Evolutionary conservation across 2,888 invertebrate genomes (phyloP).

Genomic region (Lottia scabra): DNA sequence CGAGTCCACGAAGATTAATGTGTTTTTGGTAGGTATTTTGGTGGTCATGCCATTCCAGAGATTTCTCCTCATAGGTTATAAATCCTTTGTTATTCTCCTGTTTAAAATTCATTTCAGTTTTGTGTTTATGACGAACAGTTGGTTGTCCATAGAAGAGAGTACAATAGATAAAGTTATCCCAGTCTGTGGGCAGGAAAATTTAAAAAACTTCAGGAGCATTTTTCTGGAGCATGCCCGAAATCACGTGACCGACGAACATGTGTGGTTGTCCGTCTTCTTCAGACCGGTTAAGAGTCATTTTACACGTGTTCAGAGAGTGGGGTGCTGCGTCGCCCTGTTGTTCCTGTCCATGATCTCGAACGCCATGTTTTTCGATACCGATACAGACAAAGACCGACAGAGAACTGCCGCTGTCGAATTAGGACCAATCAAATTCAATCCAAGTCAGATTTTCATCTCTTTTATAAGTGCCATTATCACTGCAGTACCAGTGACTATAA

Average conservation of each 20-base stretch:
- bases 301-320: constrained; percentile 39
- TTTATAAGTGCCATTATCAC: constrained; percentile 39
- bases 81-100: too few relatives aligned
- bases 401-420: constrained; percentile 34
- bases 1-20: too few relatives aligned
- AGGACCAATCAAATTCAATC: constrained; percentile 41
- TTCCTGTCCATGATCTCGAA: constrained; percentile 47
- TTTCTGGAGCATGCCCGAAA: constrained; percentile 41
- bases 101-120: constrained; percentile 26
- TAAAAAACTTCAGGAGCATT: constrained; percentile 40
- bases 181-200: constrained; percentile 38
- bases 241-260: constrained; percentile 42
- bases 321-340: constrained; percentile 39
- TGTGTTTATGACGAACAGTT: constrained; percentile 39
- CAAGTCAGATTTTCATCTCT: constrained; percentile 39
- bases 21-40: too few relatives aligned
- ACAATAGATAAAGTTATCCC: constrained; percentile 40
- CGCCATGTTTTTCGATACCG: constrained; percentile 41
- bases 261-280: constrained; percentile 45
- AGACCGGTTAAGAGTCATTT: constrained; percentile 42
- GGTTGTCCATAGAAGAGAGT: constrained; percentile 42
- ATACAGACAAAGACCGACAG: constrained; percentile 30
- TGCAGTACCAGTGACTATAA: constrained; percentile 33
- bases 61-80: too few relatives aligned
- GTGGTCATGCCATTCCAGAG: too few relatives aligned